phyloP scores from a whole-genome alignment of 2,888 invertebrate species.

The Lacanobia oleracea region DNA sequence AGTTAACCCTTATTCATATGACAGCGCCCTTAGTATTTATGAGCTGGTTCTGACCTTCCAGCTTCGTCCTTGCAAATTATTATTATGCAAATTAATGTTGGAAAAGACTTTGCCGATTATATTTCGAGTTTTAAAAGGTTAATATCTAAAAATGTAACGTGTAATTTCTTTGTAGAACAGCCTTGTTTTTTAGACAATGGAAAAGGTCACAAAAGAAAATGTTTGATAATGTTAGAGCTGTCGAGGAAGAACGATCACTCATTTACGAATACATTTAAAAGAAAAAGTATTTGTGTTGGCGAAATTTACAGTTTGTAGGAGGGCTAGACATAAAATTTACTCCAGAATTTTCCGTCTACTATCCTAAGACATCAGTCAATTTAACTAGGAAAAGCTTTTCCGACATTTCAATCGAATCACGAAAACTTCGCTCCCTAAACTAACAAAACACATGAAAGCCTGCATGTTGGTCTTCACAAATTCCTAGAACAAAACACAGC shows the following conservation, averaged over 20 bases:
- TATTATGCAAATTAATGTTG: conserved; percentile 4
- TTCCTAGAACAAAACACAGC: not conserved
- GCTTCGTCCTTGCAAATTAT: conserved; percentile 34
- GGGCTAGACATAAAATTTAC: not conserved
- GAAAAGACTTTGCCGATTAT: conserved; percentile 1
- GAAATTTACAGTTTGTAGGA: conserved; percentile 12
- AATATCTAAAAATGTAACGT: conserved; percentile 1
- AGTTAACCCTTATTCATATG: conserved; percentile 58
- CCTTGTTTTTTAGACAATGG: conserved; percentile 7
- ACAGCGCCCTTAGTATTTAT: conserved; percentile 60
- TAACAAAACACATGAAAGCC: not conserved
- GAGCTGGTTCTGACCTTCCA: conserved; percentile 54
- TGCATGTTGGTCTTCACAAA: not conserved
- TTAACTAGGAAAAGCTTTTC: not conserved
- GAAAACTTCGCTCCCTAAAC: not conserved
- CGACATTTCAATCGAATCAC: not conserved
- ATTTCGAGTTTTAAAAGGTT: conserved; percentile 13
- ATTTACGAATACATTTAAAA: conserved; percentile 33
- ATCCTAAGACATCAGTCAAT: not conserved
- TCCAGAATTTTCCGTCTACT: not conserved
- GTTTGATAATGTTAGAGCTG: conserved; percentile 10
- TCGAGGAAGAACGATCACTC: conserved; percentile 22
- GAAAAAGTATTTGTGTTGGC: conserved; percentile 13
- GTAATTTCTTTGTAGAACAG: conserved; percentile 15
- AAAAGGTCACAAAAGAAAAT: conserved; percentile 33